Base-by-base conservation (phyloP, 2,888 invertebrate genomes). In the Auanema freiburgensis region DNA sequence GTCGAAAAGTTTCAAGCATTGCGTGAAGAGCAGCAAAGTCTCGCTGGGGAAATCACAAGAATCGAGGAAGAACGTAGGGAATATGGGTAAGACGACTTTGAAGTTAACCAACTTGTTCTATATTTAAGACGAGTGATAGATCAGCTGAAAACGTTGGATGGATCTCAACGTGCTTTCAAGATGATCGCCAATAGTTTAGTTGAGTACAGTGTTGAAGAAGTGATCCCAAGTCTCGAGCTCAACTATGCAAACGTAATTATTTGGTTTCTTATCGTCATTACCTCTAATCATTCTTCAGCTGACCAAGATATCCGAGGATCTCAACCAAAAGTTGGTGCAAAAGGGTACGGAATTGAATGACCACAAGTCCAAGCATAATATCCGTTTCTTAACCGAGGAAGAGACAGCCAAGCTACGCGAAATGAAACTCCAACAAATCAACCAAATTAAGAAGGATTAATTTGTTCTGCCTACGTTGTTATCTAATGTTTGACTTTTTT, bases 341-440 rank as follows among this genome's bases (percentile, higher is more conserved):
- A 73, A 73, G 63, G 79, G 79, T 54, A 74, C 76, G 64, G 78
- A 76, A 50, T 59, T 79, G 57, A 78, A 79, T 59, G 54, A 57
- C 1, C 72, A 78, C 71, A 78, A 78, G 60, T 59, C 61, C 24
- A 70, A 74, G 40, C 73, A 79, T 67, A 78, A 79, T 64, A 79
- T 79, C 54, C 71, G 78, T 8, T 58, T 79, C 23, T 63, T 79
- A 25, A 67, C 72, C 23, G 72, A 78, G 50, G 73, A 78, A 52
- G 79, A 79, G 54, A 63, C 72, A 2, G 50, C 60, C 44, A 71
- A 71, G 52, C 33, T 78, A 43, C 67, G 68, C 51, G 65, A 70
- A 61, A 3, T 33, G 33, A 33, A 33, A 8, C 33, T 33, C 8
- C 68, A 71, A 21, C 69, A 76, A 52, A 57, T 59, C 24, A 43